Percentiles rank a stretch among this genome's conserved stretches.
These are phyloP conservation scores for Trichomalopsis sarcophagae DNA, from an alignment of 1,140 invertebrate genomes.

Conservation along the genomic window DNA sequence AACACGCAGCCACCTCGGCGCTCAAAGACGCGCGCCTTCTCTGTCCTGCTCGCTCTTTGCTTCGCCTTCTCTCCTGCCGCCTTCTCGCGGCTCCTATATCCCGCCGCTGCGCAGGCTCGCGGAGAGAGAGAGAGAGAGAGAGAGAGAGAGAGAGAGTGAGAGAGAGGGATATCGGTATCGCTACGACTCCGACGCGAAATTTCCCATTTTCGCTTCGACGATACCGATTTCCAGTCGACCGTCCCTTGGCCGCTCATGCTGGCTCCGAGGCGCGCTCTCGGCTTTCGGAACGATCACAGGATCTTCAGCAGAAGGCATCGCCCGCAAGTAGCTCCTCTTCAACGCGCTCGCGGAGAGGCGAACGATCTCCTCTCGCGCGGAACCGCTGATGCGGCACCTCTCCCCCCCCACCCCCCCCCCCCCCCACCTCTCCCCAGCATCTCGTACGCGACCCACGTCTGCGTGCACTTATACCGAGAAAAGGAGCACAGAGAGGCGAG, in stretches of 20 bases:
- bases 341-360: neutral
- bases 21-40: constrained; percentile 1
- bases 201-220: no score
- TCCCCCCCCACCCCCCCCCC: constrained; percentile 56
- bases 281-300: no score
- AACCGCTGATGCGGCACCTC: constrained; percentile 44
- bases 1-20: neutral
- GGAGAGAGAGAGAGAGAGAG: neutral
- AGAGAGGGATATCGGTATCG: no score
- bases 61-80: constrained; percentile 51
- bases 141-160: no score
- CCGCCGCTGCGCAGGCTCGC: constrained; percentile 42
- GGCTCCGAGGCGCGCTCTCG: no score
- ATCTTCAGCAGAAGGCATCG: no score
- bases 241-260: no score
- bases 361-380: neutral
- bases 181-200: no score
- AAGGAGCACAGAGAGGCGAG: constrained; percentile 14
- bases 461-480: constrained; percentile 27
- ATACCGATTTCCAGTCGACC: no score
- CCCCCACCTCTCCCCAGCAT: constrained; percentile 61
- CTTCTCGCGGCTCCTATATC: constrained; percentile 9
- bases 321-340: neutral
- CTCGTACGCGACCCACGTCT: constrained; percentile 27
- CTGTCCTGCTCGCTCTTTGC: constrained; percentile 27